Percentiles rank a stretch among this genome's conserved stretches.
These are phyloP conservation scores for Lapara coniferarum DNA, from an alignment of 2,888 invertebrate species.

Conservation along the genomic window DNA sequence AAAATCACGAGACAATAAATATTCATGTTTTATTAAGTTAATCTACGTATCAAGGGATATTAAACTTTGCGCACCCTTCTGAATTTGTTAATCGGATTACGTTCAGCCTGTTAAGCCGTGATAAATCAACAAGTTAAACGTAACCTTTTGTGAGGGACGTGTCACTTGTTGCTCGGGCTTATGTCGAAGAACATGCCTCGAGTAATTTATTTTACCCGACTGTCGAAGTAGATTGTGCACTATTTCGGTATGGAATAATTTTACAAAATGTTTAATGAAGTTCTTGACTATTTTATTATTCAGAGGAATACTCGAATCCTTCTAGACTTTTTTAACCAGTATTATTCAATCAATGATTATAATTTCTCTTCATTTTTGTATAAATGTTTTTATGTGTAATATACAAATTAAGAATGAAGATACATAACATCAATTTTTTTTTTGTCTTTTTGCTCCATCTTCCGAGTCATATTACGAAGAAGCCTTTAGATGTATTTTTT, in stretches of 20 bases:
- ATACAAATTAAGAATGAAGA: not conserved
- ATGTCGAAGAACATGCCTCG: not conserved
- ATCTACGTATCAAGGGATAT: constrained; percentile 35
- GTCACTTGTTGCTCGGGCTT: constrained; percentile 41
- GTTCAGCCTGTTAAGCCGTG: constrained; percentile 40
- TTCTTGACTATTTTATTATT: too few species aligned
- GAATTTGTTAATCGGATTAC: constrained; percentile 43
- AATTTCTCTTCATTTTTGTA: too few species aligned
- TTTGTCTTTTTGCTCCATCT: not conserved
- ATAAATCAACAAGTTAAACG: constrained; percentile 52
- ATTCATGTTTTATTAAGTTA: not conserved
- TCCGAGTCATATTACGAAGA: not conserved
- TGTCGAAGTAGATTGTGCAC: not conserved
- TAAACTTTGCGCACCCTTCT: constrained; percentile 29
- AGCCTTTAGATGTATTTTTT: not conserved
- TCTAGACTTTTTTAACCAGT: too few species aligned
- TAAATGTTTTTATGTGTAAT: too few species aligned
- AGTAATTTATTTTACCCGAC: not conserved
- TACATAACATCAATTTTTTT: not conserved
- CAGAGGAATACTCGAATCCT: too few species aligned
- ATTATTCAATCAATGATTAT: too few species aligned
- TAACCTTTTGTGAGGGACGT: constrained; percentile 48
- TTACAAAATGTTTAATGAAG: not conserved
- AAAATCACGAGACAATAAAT: not conserved
- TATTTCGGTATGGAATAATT: not conserved